Percentiles rank a stretch among this genome's conserved stretches.
phyloP scores from a whole-genome alignment of 2,888 invertebrate species.

The Xestia xanthographa region DNA sequence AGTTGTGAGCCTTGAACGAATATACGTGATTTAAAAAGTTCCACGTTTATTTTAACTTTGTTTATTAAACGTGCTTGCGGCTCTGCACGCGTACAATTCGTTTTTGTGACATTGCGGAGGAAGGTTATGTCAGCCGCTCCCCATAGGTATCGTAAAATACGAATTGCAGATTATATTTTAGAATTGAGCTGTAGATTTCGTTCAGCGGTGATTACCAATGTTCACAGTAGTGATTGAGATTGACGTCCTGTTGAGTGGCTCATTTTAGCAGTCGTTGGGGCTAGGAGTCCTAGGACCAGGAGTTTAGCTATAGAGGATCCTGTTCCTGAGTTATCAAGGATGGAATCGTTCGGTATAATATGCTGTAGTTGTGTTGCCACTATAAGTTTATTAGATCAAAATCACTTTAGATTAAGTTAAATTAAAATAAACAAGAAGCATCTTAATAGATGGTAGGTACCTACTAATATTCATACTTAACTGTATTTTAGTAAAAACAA shows the following conservation, averaged over 20 bases:
- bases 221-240: slow-evolving; percentile 29
- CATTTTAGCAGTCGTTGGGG: slow-evolving; percentile 1
- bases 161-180: slow-evolving; percentile 17
- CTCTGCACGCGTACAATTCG: slow-evolving; percentile 33
- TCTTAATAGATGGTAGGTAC: too few species aligned
- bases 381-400: not conserved
- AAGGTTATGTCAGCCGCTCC: slow-evolving; percentile 54
- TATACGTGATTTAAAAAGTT: slow-evolving; percentile 59
- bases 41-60: slow-evolving; percentile 44
- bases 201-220: slow-evolving; percentile 8
- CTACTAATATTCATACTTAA: not conserved
- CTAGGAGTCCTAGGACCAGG: not conserved
- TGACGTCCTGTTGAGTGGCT: slow-evolving; percentile 34
- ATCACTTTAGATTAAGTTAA: not conserved
- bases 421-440: not conserved
- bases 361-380: not conserved
- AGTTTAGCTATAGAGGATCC: not conserved
- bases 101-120: slow-evolving; percentile 64
- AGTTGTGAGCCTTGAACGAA: slow-evolving; percentile 63
- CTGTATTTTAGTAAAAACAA: not conserved
- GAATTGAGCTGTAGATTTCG: slow-evolving; percentile 15
- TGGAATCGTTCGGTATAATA: not conserved
- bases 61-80: slow-evolving; percentile 46
- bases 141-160: slow-evolving; percentile 28
- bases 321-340: not conserved